phyloP scores from a whole-genome alignment of 2,888 invertebrate genomes.

The Cataglyphis altisquamis region DNA sequence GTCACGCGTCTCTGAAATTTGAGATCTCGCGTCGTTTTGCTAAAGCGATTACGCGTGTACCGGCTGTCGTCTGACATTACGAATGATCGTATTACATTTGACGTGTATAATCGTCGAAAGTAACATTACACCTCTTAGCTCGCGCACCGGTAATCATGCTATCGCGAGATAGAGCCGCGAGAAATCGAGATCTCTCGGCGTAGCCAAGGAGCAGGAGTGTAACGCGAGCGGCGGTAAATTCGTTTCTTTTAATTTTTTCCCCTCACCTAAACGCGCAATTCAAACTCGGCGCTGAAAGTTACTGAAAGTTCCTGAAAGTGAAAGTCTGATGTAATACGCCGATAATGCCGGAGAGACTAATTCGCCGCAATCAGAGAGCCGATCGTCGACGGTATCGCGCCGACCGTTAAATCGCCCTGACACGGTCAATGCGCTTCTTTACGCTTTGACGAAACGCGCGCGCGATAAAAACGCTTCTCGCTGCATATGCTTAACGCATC shows the following conservation, averaged over 20 bases:
- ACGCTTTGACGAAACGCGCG: slow-evolving; percentile 8
- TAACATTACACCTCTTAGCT: slow-evolving; percentile 66
- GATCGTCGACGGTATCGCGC: slow-evolving; percentile 36
- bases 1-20: slow-evolving; percentile 63
- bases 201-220: background rate
- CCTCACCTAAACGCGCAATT: background rate
- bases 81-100: slow-evolving; percentile 68
- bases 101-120: slow-evolving; percentile 70
- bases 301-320: slow-evolving; percentile 54
- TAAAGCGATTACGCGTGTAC: slow-evolving; percentile 64
- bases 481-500: background rate
- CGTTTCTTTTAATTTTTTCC: slow-evolving; percentile 27
- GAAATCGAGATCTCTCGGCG: slow-evolving; percentile 7
- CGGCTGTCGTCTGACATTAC: slow-evolving; percentile 58
- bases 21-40: slow-evolving; percentile 62
- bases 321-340: slow-evolving; percentile 57
- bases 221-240: slow-evolving; percentile 40
- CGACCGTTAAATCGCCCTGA: slow-evolving; percentile 18
- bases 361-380: slow-evolving; percentile 32
- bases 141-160: slow-evolving; percentile 55
- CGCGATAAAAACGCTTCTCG: slow-evolving; percentile 17
- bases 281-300: slow-evolving; percentile 53
- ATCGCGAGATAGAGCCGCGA: slow-evolving; percentile 32
- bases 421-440: background rate
- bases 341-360: slow-evolving; percentile 51